These are phyloP conservation scores for Schizotus pectinicornis DNA, from an alignment of 2,888 invertebrate genomes.

Conservation along the genomic window DNA sequence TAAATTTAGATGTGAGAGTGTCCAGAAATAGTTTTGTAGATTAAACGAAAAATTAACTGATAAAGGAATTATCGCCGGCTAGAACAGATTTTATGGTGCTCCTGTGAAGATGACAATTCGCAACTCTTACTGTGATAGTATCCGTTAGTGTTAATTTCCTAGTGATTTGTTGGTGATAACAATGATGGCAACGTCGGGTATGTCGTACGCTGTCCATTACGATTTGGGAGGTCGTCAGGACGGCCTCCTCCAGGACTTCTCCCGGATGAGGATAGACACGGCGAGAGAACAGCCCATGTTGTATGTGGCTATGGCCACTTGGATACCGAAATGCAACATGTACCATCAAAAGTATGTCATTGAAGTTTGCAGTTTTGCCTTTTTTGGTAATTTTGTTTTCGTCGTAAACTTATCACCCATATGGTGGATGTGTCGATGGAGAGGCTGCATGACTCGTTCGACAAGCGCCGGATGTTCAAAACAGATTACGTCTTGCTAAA, in stretches of 20 bases:
- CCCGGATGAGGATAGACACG: slow-evolving; percentile 63
- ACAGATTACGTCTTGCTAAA: no score
- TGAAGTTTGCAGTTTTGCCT: no score
- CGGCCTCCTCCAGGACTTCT: slow-evolving; percentile 67
- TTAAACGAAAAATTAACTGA: no score
- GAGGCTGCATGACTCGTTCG: no score
- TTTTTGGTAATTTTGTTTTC: slow-evolving; percentile 10
- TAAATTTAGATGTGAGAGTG: no score
- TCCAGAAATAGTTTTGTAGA: no score
- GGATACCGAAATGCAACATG: slow-evolving; percentile 74
- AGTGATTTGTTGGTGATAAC: slow-evolving; percentile 1
- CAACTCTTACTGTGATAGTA: no score
- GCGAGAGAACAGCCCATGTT: slow-evolving; percentile 69
- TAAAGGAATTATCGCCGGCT: no score
- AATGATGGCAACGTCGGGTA: slow-evolving; percentile 57
- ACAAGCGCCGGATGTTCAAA: no score
- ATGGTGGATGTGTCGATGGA: neutral
- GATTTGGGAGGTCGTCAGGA: slow-evolving; percentile 59
- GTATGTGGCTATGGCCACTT: slow-evolving; percentile 74
- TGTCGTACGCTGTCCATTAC: slow-evolving; percentile 69
- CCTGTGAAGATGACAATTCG: no score
- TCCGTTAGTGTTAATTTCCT: neutral
- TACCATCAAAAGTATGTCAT: slow-evolving; percentile 39
- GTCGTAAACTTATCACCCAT: neutral
- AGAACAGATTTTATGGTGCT: no score